Evolutionary conservation across 1,140 invertebrate genomes (phyloP).

Genomic region (Sinonovacula constricta): DNA sequence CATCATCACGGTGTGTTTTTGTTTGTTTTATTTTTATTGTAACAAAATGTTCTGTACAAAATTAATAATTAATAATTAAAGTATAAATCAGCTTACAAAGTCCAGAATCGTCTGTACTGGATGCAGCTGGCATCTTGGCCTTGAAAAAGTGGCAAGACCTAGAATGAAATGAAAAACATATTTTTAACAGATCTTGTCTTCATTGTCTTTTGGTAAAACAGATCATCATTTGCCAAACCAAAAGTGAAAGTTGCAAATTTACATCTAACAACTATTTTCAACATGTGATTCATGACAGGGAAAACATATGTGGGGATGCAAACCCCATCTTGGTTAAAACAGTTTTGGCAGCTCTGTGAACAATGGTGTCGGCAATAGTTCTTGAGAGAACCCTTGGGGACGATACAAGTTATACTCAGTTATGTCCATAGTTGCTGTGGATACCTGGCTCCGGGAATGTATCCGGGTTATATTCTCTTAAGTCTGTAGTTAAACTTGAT

Average conservation of each 20-base stretch:
- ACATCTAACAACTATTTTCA: not conserved
- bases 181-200: not conserved
- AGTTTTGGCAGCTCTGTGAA: too few relatives aligned
- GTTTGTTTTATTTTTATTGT: not conserved
- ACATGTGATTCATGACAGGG: too few relatives aligned
- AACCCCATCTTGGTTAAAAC: too few relatives aligned
- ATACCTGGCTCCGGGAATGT: too few relatives aligned
- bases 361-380: too few relatives aligned
- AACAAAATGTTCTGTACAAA: conserved; percentile 1
- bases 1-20: not conserved
- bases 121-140: conserved; percentile 50
- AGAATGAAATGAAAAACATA: not conserved
- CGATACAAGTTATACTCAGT: too few relatives aligned
- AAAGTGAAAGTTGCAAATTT: not conserved
- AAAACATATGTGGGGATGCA: too few relatives aligned
- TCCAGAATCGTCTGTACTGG: conserved; percentile 32
- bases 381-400: too few relatives aligned
- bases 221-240: not conserved
- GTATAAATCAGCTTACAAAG: conserved; percentile 32
- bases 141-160: not conserved
- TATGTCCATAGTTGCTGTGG: too few relatives aligned
- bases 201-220: not conserved
- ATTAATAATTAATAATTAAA: not conserved
- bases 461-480: too few relatives aligned
- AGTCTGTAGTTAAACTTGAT: too few relatives aligned